Percentiles rank a stretch among this genome's conserved stretches.
Conservation (phyloP, 92 coral and sea anemone species). For the Metridium senile region DNA sequence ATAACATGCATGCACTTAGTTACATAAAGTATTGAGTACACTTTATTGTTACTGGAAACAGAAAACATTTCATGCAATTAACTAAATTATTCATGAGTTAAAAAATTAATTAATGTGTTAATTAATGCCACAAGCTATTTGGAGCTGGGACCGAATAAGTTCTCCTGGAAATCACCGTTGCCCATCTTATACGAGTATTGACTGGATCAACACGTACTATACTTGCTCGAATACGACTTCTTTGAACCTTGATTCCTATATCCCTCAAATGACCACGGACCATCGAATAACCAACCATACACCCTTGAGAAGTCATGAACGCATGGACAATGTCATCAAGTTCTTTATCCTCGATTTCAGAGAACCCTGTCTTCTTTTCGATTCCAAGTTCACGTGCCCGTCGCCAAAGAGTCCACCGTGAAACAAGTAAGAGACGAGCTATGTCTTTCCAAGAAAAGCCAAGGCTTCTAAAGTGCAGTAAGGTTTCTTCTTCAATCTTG, state of each 20-base stretch:
- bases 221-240: slow-evolving; percentile 56
- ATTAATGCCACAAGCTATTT: slow-evolving; percentile 69
- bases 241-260: slow-evolving; percentile 50
- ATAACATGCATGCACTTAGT: no score
- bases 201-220: slow-evolving; percentile 62
- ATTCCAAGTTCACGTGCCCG: slow-evolving; percentile 65
- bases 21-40: no score
- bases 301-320: slow-evolving; percentile 63
- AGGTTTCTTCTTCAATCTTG: slow-evolving; percentile 62
- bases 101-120: no score
- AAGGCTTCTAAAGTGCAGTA: slow-evolving; percentile 62
- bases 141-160: slow-evolving; percentile 60
- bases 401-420: slow-evolving; percentile 74
- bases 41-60: no score
- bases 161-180: slow-evolving; percentile 53
- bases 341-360: slow-evolving; percentile 46
- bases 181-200: slow-evolving; percentile 61
- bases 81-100: no score
- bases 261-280: slow-evolving; percentile 48
- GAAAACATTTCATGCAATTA: no score
- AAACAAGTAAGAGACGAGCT: slow-evolving; percentile 62
- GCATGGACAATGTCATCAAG: slow-evolving; percentile 55
- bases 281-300: slow-evolving; percentile 69
- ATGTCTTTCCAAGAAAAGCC: slow-evolving; percentile 74
- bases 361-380: slow-evolving; percentile 55